Percentiles rank a stretch among this genome's conserved stretches.
phyloP scores from a whole-genome alignment of 1,140 invertebrate species.

The Ceratosolen solmsi region DNA sequence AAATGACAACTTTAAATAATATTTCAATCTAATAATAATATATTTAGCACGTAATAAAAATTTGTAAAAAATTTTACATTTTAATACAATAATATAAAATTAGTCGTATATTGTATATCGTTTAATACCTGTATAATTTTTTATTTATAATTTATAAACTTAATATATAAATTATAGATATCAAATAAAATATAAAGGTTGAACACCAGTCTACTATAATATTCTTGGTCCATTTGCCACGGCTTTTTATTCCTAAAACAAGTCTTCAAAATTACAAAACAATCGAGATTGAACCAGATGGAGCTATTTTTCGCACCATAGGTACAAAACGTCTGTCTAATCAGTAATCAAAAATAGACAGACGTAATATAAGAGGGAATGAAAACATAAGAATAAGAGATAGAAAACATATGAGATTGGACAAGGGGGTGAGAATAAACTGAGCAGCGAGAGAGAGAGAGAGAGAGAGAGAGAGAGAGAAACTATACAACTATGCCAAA shows the following conservation, averaged over 20 bases:
- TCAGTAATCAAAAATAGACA: conserved; percentile 50
- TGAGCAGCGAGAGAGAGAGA: neutral
- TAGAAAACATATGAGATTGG: neutral
- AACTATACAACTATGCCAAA: neutral
- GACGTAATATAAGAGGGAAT: conserved; percentile 1
- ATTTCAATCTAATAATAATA: no score
- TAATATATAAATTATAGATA: conserved; percentile 27
- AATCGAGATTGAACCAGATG: conserved; percentile 42
- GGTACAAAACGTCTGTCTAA: conserved; percentile 39
- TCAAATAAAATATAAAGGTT: neutral
- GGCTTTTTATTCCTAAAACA: neutral
- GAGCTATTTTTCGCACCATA: conserved; percentile 28
- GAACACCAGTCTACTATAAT: neutral
- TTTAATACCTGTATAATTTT: no score
- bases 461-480: neutral
- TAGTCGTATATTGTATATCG: no score
- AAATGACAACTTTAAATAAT: no score
- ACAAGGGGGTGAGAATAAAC: neutral
- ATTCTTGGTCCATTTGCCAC: neutral
- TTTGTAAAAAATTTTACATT: no score
- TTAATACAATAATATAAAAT: no score
- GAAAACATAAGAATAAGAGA: neutral
- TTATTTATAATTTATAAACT: no score
- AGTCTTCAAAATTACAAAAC: conserved; percentile 15
- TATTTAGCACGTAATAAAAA: no score